Conservation (phyloP, 2,113 vertebrate genomes). For the Serinus canaria region DNA sequence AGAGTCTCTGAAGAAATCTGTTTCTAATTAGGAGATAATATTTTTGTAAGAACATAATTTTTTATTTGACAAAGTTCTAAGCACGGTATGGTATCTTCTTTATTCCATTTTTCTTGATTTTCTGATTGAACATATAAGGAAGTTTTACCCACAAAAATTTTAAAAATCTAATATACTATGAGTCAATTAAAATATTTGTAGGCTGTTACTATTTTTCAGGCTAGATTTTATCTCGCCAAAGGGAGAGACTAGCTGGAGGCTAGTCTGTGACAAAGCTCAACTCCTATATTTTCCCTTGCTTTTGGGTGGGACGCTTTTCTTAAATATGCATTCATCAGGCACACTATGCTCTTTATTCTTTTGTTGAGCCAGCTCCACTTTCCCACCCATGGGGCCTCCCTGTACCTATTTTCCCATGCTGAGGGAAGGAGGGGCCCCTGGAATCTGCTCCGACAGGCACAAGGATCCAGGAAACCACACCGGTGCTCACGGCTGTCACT, state of each 20-base stretch:
- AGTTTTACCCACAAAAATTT: background rate
- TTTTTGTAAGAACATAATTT: background rate
- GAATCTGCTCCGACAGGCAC: background rate
- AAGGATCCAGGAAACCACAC: background rate
- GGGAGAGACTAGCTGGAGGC: background rate
- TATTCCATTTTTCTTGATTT: background rate
- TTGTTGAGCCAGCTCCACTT: background rate
- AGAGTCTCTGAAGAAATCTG: background rate
- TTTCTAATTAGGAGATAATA: background rate
- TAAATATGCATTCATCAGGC: background rate
- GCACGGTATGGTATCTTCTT: background rate
- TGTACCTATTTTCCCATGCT: slow-evolving; percentile 17
- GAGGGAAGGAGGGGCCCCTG: slow-evolving; percentile 12
- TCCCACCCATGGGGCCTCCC: background rate
- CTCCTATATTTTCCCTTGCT: background rate
- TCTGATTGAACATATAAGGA: background rate
- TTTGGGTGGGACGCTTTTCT: background rate
- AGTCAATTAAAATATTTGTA: slow-evolving; percentile 33
- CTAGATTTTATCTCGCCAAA: slow-evolving; percentile 22
- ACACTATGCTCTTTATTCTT: slow-evolving; percentile 38
- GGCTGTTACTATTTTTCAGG: background rate
- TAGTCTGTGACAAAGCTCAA: slow-evolving; percentile 9
- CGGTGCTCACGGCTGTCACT: background rate
- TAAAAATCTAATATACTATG: background rate
- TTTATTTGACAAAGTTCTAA: background rate